Base-by-base conservation (phyloP, 2,888 invertebrate species). In the Suillia variegata region DNA sequence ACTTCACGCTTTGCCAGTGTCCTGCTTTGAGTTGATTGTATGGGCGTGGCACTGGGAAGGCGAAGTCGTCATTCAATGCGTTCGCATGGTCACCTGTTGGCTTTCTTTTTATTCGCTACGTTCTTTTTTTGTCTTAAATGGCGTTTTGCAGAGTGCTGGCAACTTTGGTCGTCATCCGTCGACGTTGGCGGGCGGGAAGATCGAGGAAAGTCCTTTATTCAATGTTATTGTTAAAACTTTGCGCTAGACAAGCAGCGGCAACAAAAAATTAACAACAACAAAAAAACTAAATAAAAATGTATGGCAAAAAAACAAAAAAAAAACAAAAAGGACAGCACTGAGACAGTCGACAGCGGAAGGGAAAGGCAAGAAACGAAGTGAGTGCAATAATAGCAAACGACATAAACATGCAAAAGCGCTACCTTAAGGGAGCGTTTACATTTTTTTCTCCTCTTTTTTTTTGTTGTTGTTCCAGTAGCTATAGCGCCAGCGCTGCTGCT, bases 391-490 rank as follows among this genome's bases (percentile, higher is more conserved):
- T 49, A 54, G 55, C 18, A 45, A 56, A 52, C 60, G 56, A 56
- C 59, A 58, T 49, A 62, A 62, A 59, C 59, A 57, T 54, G 61
- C 54, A 61, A 56, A 52, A 52, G 54, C 34, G 26, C 22, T 42
- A 17, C 45, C 60, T 54, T 55, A 15, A 26, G 62, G 62, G 60
- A 62, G 57, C 58, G 53, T 60, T 62, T 62, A 53, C n/a, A 5
- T 8, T 22, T 50, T 5, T 50, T 3, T 22, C 10, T 18, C 15
- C 4, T 38, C 38, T 4, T 38, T n/a, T 38, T 4, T n/a, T 38
- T n/a, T 38, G 38, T n/a, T n/a, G n/a, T n/a, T n/a, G n/a, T n/a
- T n/a, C n/a, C n/a, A 38, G 31, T 31, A 31, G 31, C 8, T 4
- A 13, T 38, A 4, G 12, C 38, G 38, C 38, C 12, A 38, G 38